Conservation (phyloP, 2,888 invertebrate species). For the Limnephilus rhombicus region DNA sequence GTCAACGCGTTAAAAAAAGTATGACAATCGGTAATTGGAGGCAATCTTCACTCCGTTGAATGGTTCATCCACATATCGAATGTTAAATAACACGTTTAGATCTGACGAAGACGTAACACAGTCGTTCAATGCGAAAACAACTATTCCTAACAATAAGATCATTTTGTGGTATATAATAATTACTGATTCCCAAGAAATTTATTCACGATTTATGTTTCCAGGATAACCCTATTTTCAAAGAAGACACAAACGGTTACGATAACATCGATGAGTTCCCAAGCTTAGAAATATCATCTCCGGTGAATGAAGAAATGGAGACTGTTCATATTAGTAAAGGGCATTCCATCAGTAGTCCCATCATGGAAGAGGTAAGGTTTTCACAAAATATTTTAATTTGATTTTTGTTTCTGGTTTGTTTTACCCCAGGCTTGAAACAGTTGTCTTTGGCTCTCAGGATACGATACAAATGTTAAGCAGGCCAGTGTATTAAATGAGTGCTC, state of each 20-base stretch:
- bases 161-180: background rate
- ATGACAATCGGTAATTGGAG: background rate
- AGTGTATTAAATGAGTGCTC: too few species aligned
- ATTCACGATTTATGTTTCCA: constrained; percentile 66
- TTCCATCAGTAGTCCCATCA: constrained; percentile 73
- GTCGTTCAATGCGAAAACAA: background rate
- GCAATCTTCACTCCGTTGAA: background rate
- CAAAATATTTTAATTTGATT: background rate
- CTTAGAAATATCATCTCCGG: constrained; percentile 66
- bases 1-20: background rate
- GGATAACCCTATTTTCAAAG: constrained; percentile 75
- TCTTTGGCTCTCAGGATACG: background rate
- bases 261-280: constrained; percentile 72
- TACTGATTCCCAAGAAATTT: background rate
- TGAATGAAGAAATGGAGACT: constrained; percentile 73
- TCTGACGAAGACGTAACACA: background rate
- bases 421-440: background rate
- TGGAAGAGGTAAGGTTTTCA: constrained; percentile 76
- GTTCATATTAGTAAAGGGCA: constrained; percentile 73
- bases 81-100: background rate
- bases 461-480: background rate
- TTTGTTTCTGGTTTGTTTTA: background rate
- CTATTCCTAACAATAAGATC: background rate
- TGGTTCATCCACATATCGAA: background rate
- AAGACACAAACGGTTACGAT: constrained; percentile 72